Percentiles rank a stretch among this genome's conserved stretches.
Evolutionary conservation across 2,113 vertebrate genomes (phyloP).

Genomic region (Alectura lathami): DNA sequence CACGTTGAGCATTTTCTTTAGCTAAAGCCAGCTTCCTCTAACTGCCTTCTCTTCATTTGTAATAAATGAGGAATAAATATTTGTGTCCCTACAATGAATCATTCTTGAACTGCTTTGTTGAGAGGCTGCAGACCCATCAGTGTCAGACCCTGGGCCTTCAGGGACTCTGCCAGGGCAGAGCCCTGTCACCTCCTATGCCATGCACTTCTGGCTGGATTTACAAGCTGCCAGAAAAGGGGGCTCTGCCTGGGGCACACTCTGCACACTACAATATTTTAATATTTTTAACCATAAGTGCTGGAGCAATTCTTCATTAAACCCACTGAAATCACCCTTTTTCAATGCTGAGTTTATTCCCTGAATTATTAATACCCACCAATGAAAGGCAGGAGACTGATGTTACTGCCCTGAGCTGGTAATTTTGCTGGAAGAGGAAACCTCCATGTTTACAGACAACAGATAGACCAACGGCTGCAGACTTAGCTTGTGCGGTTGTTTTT

Average conservation of each 20-base stretch:
- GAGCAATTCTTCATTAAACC: neutral
- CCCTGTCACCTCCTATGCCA: neutral
- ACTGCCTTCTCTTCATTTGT: neutral
- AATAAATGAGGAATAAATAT: neutral
- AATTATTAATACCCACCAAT: neutral
- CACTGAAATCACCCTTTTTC: neutral
- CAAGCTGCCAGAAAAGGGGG: neutral
- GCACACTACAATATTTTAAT: neutral
- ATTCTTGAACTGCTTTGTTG: neutral
- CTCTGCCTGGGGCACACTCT: neutral
- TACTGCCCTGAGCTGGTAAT: neutral
- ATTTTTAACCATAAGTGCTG: neutral
- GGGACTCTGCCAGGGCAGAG: neutral
- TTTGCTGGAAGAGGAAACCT: neutral
- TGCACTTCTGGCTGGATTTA: neutral
- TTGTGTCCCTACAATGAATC: neutral
- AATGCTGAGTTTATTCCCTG: neutral
- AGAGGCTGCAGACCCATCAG: neutral
- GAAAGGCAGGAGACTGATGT: neutral
- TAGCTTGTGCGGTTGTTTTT: neutral
- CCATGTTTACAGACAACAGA: neutral
- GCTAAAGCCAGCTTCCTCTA: neutral
- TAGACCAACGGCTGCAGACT: neutral
- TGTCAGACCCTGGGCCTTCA: neutral
- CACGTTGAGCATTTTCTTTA: neutral